Evolutionary conservation across 2,113 vertebrate species (phyloP).

Genomic region (Sula dactylatra): DNA sequence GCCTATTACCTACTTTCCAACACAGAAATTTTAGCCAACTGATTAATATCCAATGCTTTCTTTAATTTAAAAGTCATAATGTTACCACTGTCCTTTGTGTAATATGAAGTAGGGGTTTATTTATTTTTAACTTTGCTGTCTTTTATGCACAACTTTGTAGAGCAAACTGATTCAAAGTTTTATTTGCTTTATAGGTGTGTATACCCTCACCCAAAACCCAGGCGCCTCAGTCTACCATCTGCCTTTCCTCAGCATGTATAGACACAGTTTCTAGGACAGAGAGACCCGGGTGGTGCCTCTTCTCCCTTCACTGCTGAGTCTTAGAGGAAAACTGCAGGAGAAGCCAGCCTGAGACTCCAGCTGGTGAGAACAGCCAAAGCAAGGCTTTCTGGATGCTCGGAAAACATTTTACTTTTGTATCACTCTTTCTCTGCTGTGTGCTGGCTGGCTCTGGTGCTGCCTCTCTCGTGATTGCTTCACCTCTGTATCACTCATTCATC

Average conservation of each 20-base stretch:
- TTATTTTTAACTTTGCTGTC: not conserved
- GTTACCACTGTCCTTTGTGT: not conserved
- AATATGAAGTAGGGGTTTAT: not conserved
- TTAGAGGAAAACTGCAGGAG: not conserved
- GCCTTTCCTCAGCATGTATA: not conserved
- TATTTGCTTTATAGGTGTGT: not conserved
- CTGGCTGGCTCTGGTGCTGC: not conserved
- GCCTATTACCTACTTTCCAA: not conserved
- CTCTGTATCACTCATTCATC: rapidly evolving
- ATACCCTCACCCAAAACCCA: not conserved
- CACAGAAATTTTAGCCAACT: not conserved
- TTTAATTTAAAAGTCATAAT: not conserved
- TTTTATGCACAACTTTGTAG: not conserved
- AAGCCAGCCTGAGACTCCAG: not conserved
- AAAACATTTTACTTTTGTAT: not conserved
- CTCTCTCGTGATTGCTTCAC: not conserved
- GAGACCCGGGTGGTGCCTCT: not conserved
- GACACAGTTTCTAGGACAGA: not conserved
- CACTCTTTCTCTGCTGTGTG: not conserved
- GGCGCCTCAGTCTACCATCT: not conserved
- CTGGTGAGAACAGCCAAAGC: not conserved
- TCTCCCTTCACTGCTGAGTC: not conserved
- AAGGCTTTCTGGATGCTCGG: not conserved
- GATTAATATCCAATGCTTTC: not conserved
- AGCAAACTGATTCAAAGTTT: not conserved